Conservation (phyloP, 2,113 vertebrate species). For the Stictonetta naevosa region DNA sequence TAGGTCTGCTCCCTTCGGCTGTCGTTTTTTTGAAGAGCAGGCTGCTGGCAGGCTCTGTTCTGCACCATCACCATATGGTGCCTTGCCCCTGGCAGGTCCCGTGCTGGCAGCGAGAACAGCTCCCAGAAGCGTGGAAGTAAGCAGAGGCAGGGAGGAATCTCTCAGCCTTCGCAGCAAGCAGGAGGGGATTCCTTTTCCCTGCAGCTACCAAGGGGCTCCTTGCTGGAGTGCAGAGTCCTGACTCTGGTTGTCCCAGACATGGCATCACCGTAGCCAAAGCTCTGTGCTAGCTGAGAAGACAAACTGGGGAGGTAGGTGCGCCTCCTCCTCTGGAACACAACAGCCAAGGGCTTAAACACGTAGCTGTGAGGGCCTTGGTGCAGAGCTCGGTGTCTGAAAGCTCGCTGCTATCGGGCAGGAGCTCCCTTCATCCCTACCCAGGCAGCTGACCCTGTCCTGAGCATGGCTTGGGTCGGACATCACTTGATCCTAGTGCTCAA, state of each 20-base stretch:
- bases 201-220: not conserved
- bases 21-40: not conserved
- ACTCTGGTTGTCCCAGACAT: not conserved
- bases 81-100: not conserved
- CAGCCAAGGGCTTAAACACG: not conserved
- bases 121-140: not conserved
- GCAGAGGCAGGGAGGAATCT: not conserved
- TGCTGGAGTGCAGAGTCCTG: not conserved
- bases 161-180: not conserved
- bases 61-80: not conserved
- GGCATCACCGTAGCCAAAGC: not conserved
- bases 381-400: not conserved
- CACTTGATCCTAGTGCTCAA: not conserved
- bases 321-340: not conserved
- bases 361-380: rapidly evolving
- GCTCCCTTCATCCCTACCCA: not conserved
- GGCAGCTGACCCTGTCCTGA: not conserved
- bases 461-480: too few species aligned
- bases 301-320: not conserved
- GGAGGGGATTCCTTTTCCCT: too few species aligned
- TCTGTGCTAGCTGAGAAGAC: not conserved
- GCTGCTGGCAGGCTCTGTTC: not conserved
- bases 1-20: not conserved
- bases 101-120: not conserved
- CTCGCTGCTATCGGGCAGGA: not conserved